phyloP scores from a whole-genome alignment of 2,888 invertebrate genomes.

The Drosophila paramelanica region DNA sequence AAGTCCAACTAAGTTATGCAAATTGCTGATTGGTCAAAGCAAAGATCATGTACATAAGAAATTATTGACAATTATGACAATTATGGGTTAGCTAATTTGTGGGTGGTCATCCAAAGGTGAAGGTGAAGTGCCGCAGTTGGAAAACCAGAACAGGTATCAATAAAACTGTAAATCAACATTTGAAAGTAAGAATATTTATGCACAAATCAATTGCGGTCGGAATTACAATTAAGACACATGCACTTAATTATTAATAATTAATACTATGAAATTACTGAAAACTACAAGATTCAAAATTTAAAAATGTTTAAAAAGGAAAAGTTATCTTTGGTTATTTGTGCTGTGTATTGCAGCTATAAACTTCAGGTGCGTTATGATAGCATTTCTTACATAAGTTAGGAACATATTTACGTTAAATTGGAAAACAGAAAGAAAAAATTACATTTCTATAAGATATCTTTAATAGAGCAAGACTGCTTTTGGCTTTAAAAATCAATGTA shows the following conservation, averaged over 20 bases:
- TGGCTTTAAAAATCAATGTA: no score
- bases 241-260: not conserved
- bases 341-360: no score
- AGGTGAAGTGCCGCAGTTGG: conserved; percentile 37
- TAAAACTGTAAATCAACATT: not conserved
- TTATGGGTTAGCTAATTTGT: conserved; percentile 60
- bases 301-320: no score
- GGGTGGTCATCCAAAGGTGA: conserved; percentile 49
- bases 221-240: not conserved
- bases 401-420: no score
- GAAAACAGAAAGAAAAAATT: no score
- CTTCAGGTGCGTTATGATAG: no score
- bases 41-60: conserved; percentile 17
- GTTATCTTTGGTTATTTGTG: no score
- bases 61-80: conserved; percentile 47
- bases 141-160: conserved; percentile 1
- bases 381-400: no score
- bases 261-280: not conserved
- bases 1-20: conserved; percentile 44
- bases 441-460: no score
- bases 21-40: conserved; percentile 40
- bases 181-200: conserved; percentile 17
- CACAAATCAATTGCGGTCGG: not conserved
- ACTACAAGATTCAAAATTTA: not conserved
- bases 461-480: no score